Conservation (phyloP, 2,113 vertebrate genomes). For the Herpetotheres cachinnans region DNA sequence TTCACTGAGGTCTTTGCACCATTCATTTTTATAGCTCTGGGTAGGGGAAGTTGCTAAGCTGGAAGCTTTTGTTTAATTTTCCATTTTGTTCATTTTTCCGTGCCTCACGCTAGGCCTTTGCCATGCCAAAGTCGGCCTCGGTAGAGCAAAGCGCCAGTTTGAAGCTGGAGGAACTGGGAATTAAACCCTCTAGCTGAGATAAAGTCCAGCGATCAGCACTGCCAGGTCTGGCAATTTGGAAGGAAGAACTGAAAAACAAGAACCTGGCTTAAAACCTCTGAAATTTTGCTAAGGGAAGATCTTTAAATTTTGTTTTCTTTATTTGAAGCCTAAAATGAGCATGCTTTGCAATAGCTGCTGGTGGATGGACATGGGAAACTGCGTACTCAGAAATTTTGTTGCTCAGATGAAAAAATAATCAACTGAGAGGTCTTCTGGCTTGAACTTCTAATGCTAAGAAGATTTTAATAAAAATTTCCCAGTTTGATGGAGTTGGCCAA, state of each 20-base stretch:
- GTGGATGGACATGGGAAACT: not conserved
- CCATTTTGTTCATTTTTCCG: not conserved
- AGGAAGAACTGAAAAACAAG: not conserved
- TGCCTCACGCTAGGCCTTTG: not conserved
- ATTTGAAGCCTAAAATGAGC: not conserved
- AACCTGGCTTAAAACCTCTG: not conserved
- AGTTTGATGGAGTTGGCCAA: not conserved
- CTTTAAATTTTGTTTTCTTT: not conserved
- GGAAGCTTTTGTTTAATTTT: constrained; percentile 22
- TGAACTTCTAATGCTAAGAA: not conserved
- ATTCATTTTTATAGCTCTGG: not conserved
- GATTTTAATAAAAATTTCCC: not conserved
- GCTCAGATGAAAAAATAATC: not conserved
- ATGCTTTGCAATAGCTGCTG: not conserved
- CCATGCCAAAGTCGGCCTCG: not conserved
- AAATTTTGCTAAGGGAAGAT: not conserved
- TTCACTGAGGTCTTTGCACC: not conserved
- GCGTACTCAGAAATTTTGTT: not conserved
- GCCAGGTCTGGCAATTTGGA: not conserved
- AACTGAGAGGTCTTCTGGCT: not conserved
- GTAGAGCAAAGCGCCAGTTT: not conserved
- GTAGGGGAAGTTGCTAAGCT: not conserved
- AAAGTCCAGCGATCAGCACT: not conserved
- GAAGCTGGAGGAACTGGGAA: not conserved
- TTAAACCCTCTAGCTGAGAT: not conserved